Base-by-base conservation (phyloP, 2,888 invertebrate species). In the Drosophila kuntzei region DNA sequence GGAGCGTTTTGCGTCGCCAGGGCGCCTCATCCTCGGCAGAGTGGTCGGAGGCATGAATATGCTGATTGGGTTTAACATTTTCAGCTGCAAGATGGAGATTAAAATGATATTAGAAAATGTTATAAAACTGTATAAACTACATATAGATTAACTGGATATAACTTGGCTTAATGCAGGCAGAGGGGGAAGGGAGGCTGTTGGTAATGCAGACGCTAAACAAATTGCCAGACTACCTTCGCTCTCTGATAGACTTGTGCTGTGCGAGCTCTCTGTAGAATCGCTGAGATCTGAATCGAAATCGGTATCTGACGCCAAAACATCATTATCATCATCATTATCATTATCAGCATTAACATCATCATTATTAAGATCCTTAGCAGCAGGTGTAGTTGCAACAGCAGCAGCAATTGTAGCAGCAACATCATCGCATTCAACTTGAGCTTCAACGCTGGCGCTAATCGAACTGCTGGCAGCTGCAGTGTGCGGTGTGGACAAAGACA, bases 1-100 rank as follows among this genome's bases (percentile, higher is more conserved):
- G 93, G 77, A 93, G 92, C 90, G 94, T 93, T 68, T 94, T 94
- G 82, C 95, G 94, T 90, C 95, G 93, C 95, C 95, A 95, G 37
- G 95, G 94, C 75, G 95, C 94, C 86, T 94, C 93, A 71, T 94
- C 93, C 78, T 94, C 94, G 77, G 94, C 94, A 67, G 94, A 59
- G 59, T 87, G 79, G 5, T 89, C 89, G 46, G 70, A 54, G 36
- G 64, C 71, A 93, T 80, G 73, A n/a, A 80, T 94, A 93, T 89
- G 93, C 60, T 85, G 85, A 85, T 89, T 89, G 22, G 81, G 70
- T 18, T 89, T 85, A 7, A 85, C 69, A 46, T 89, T 85, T 57
- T 85, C 85, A 68, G 88, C 85, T 85, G 71, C 0, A 87, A 82
- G 6, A 43, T 6, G 14, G 8, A 50, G 20, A 63, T 7, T 16